Base-by-base conservation (phyloP, 1,140 invertebrate species). In the Bombus superbus region DNA sequence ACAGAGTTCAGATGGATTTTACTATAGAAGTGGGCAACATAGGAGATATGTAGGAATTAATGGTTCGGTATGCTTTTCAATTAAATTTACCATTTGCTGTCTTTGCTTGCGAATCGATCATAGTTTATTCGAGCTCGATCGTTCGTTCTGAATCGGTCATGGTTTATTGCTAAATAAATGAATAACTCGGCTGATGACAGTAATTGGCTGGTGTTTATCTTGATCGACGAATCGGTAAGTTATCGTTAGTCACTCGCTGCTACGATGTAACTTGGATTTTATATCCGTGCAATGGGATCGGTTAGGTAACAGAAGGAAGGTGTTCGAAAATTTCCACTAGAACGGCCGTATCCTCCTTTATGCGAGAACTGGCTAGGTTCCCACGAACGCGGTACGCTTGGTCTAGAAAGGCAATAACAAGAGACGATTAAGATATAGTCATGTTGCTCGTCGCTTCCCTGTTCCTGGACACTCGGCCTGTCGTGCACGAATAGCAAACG, bases 401-500 rank as follows among this genome's bases (percentile, higher is more conserved):
- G 53, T 89, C 85, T 83, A 87, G 87, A 90, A 89, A 90, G 78
- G 74, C 89, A 89, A 85, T 81, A 88, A 86, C 47, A 59, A 75
- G 68, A 80, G 87, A 87, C 69, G 81, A 90, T 90, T 91, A 86
- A 88, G 85, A 89, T 87, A 85, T 71, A 85, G 71, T 85, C 80
- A 68, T 84, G 81, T 91, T 91, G 84, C 62, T 86, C 47, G 75
- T 90, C 75, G 89, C 53, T 90, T 86, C 72, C 62, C 77, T 73
- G 75, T 81, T 87, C 75, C 86, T 73, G 78, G 86, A 79, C 77
- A 18, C 62, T 66, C 47, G 38, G 69, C 64, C 68, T 86, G 83
- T 88, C 86, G 86, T 90, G 88, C 89, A 91, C 83, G 89, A 91
- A 91, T 79, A 28, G 59, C 59, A 85, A 89, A 88, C 83, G 88